Evolutionary conservation across 2,797 vertebrate genomes (phyloP), one percentile per base, ranked within the genome.

Genomic region (Halcyon smyrnensis): DNA sequence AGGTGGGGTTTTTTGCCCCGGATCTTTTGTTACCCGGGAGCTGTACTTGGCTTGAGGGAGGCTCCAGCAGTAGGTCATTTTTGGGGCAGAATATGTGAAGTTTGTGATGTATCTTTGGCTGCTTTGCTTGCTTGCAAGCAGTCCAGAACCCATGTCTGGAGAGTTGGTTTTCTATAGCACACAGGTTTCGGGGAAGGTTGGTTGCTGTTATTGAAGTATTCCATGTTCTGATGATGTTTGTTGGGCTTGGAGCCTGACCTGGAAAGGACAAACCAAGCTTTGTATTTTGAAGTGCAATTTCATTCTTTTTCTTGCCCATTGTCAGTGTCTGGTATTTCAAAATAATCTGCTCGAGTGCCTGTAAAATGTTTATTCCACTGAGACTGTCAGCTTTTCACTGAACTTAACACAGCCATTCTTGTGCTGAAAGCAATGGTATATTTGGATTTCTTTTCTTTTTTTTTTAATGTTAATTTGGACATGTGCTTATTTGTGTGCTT

Each of bases 1-100:
- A 25, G 0, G 0, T 41, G 14, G 39, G 6, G 0, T 0, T 2
- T 53, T 51, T 69, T 39, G 5, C 1, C 34, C 17, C 16, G 3
- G 3, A 3, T 16, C 14, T 12, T 56, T 41, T 67, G 8, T 32
- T 30, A 12, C 12, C 2, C 37, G 41, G 24, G 28, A 74, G 60
- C 80, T 88, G 19, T 27, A 5, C 7, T 46, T 41, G 15, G 17
- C 25, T 48, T 2, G 0, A 64, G 69, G 37, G 50, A 39, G 5
- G 18, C 48, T 64, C 46, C 28, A 32, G 37, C 15, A 36, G n/a
- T 39, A 82, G 28, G 5, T 50, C 4, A 11, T 8, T 81, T 92
- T 71, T 62, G 50, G 51, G 59, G 23, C 54, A 48, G 39, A 82
- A 30, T 21, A 16, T 6, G 10, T 43, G 34, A 62, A 21, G 5